A percentile compares a stretch with the other conserved stretches of the same genome.
Conservation (phyloP, 2,113 vertebrate species). For the Chlorodrepanis virens region DNA sequence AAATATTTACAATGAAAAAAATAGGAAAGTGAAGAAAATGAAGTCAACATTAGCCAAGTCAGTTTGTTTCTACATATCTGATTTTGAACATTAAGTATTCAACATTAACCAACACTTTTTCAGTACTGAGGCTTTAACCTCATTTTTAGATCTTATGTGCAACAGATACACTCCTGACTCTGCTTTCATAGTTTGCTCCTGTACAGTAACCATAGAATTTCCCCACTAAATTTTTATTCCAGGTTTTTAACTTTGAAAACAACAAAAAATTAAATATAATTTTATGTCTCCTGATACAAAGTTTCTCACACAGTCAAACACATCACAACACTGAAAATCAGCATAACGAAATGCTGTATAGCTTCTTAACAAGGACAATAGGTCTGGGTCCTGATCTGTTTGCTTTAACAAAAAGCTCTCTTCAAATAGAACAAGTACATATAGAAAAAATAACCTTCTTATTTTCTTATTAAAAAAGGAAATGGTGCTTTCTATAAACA, state of each 20-base stretch:
- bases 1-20: conserved; percentile 82
- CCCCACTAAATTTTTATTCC: conserved; percentile 31
- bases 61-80: conserved; percentile 25
- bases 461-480: conserved; percentile 63
- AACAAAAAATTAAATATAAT: conserved; percentile 45
- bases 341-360: conserved; percentile 48
- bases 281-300: conserved; percentile 34
- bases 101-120: neutral
- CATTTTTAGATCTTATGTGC: neutral
- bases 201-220: conserved; percentile 37
- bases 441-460: conserved; percentile 64
- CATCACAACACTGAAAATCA: conserved; percentile 63
- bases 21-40: conserved; percentile 68
- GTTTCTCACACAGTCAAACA: conserved; percentile 40
- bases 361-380: conserved; percentile 33
- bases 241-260: conserved; percentile 52
- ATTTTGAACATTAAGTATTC: conserved; percentile 52
- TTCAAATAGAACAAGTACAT: conserved; percentile 55
- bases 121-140: neutral
- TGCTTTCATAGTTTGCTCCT: conserved; percentile 19
- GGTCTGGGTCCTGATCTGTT: neutral
- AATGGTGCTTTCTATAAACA: conserved; percentile 55
- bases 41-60: conserved; percentile 50
- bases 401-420: conserved; percentile 65
- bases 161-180: conserved; percentile 7